phyloP scores from a whole-genome alignment of 1,140 invertebrate species.

The Bombus balteatus region DNA sequence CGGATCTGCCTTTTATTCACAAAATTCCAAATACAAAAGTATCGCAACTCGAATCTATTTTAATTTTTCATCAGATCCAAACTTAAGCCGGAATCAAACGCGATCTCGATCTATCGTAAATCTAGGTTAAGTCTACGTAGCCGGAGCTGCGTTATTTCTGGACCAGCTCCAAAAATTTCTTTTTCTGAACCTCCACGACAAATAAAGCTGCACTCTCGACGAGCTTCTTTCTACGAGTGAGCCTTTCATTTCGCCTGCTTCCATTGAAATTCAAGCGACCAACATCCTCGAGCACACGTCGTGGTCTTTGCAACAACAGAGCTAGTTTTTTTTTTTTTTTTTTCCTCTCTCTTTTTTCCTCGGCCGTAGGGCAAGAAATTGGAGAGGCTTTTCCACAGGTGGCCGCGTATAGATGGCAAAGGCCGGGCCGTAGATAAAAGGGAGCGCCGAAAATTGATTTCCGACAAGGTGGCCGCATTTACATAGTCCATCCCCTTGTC shows the following conservation, averaged over 20 bases:
- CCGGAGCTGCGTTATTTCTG: background rate
- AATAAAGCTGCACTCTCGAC: background rate
- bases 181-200: background rate
- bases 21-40: no score
- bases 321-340: background rate
- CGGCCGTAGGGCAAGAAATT: background rate
- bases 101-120: no score
- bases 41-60: no score
- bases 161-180: background rate
- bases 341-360: background rate
- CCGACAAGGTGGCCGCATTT: conserved; percentile 54
- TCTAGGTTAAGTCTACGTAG: no score
- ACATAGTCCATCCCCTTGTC: conserved; percentile 10
- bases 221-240: background rate
- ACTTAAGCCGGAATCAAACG: no score
- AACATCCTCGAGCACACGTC: background rate
- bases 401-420: conserved; percentile 1
- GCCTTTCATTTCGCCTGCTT: background rate
- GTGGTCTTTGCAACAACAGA: no score
- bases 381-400: conserved; percentile 40
- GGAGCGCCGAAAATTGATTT: conserved; percentile 52
- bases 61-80: no score
- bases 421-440: conserved; percentile 36
- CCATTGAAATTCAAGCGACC: conserved; percentile 8
- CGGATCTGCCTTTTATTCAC: no score